Conservation (phyloP, 2,113 vertebrate genomes). For the Emydocephalus ijimae region DNA sequence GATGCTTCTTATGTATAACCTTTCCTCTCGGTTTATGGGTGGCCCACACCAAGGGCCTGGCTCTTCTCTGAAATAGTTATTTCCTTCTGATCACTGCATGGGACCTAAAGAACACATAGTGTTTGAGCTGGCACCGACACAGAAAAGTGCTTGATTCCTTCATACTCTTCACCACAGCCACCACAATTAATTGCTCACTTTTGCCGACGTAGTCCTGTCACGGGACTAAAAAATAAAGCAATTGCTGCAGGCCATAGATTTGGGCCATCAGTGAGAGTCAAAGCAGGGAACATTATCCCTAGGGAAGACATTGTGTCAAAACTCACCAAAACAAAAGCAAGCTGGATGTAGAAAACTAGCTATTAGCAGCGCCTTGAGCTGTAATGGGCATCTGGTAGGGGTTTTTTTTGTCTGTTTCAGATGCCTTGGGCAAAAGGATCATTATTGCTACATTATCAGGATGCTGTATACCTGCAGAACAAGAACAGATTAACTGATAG, state of each 20-base stretch:
- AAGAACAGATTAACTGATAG: neutral
- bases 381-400: neutral
- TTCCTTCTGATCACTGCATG: neutral
- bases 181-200: constrained; percentile 11
- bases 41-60: neutral
- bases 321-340: neutral
- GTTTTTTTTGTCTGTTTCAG: neutral
- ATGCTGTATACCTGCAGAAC: neutral
- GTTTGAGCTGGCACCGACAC: neutral
- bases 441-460: neutral
- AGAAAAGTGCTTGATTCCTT: neutral
- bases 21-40: neutral
- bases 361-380: neutral
- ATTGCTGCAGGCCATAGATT: neutral
- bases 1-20: neutral
- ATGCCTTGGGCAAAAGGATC: neutral
- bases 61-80: neutral
- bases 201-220: neutral
- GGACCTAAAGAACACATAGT: neutral
- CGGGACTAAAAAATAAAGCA: neutral
- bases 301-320: neutral
- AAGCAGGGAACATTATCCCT: neutral
- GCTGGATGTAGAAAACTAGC: neutral
- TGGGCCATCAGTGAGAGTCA: neutral
- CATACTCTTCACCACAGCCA: constrained; percentile 16